Percentiles rank a stretch among this genome's conserved stretches.
phyloP scores from a whole-genome alignment of 2,797 vertebrate genomes.

The Limnodromus scolopaceus region DNA sequence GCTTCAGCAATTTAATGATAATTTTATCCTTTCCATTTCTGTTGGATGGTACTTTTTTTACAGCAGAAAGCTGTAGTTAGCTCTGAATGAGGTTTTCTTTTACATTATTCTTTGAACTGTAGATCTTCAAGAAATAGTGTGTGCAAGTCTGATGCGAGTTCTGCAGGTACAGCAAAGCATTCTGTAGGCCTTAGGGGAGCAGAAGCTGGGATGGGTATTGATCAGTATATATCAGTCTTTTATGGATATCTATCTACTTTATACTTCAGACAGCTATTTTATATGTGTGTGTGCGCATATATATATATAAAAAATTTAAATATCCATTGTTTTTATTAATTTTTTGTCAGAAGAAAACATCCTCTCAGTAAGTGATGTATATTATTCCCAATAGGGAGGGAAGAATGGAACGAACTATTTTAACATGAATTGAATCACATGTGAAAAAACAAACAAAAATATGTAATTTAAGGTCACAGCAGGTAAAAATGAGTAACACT shows the following conservation, averaged over 20 bases:
- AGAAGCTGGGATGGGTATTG: background rate
- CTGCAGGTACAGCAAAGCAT: background rate
- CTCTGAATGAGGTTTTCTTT: background rate
- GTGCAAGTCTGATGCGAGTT: background rate
- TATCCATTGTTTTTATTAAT: background rate
- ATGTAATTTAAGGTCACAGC: background rate
- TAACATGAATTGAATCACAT: background rate
- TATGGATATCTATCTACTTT: background rate
- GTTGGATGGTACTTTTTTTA: background rate
- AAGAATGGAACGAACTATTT: background rate
- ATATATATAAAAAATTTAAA: background rate
- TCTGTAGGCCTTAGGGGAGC: background rate
- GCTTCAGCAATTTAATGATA: background rate
- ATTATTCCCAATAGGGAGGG: background rate
- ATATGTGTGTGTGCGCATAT: background rate
- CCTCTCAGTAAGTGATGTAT: background rate
- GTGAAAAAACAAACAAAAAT: background rate
- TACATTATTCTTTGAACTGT: background rate
- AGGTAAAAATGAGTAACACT: background rate
- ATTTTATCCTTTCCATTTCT: background rate
- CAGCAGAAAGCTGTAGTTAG: background rate
- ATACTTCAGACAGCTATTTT: background rate
- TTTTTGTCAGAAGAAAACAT: background rate
- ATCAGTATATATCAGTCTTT: background rate
- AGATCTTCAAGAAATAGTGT: background rate